Evolutionary conservation across 1,140 invertebrate genomes (phyloP).

Genomic region (Ephestia elutella): DNA sequence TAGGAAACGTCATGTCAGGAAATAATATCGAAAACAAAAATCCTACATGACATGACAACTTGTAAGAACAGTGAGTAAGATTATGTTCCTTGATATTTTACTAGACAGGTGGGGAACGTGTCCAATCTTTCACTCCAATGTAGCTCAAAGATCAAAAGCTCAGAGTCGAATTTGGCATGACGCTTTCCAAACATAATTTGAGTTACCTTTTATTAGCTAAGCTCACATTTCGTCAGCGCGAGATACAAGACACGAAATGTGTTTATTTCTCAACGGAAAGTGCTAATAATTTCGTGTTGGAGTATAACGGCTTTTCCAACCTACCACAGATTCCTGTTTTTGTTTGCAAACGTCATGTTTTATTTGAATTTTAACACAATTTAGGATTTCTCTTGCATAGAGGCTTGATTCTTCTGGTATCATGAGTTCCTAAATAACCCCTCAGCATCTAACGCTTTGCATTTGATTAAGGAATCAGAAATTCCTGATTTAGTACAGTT

Average conservation of each 20-base stretch:
- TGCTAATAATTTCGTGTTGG: constrained; percentile 25
- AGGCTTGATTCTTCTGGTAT: too few relatives aligned
- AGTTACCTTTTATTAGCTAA: constrained; percentile 47
- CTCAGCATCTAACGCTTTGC: too few relatives aligned
- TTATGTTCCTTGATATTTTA: constrained; percentile 53
- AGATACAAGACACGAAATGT: constrained; percentile 24
- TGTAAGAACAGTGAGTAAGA: not conserved
- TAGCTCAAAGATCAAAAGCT: constrained; percentile 16
- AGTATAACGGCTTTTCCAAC: not conserved
- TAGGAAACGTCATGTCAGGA: too few relatives aligned
- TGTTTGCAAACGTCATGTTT: too few relatives aligned
- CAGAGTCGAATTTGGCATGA: constrained; percentile 23
- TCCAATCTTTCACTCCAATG: constrained; percentile 28
- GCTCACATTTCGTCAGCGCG: constrained; percentile 49
- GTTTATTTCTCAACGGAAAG: constrained; percentile 35
- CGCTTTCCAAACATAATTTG: constrained; percentile 27
- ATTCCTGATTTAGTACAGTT: too few relatives aligned
- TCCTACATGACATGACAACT: not conserved
- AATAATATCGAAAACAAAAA: not conserved
- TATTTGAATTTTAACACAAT: too few relatives aligned
- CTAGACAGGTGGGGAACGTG: constrained; percentile 51
- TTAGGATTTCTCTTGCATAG: too few relatives aligned
- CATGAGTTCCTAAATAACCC: too few relatives aligned
- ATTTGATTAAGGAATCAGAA: too few relatives aligned
- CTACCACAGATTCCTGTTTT: too few relatives aligned